phyloP scores from a whole-genome alignment of 2,113 vertebrate genomes.

The Trichomycterus rosablanca region DNA sequence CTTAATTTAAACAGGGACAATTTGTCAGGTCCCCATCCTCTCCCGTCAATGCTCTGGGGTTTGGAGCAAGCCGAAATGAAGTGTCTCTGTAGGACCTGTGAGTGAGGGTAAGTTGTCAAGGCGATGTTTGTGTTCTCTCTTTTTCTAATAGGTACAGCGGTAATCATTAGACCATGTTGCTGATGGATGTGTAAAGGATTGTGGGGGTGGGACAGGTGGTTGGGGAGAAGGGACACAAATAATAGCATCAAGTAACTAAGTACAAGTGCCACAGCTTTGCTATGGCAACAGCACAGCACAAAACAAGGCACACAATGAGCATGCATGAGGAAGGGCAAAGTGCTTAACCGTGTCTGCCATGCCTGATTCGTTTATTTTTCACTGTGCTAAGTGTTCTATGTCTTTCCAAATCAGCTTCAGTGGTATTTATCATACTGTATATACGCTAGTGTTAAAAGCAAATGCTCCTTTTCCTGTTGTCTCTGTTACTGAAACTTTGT shows the following conservation, averaged over 20 bases:
- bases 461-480: too few relatives aligned
- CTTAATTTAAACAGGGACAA: constrained; percentile 26
- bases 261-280: constrained; percentile 42
- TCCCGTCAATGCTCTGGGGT: constrained; percentile 1
- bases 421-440: constrained; percentile 15
- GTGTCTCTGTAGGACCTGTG: constrained; percentile 12
- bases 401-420: constrained; percentile 3
- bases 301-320: constrained; percentile 44
- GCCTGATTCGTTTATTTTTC: constrained; percentile 27
- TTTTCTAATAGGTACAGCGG: constrained; percentile 35
- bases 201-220: constrained; percentile 47
- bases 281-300: constrained; percentile 43
- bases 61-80: constrained; percentile 3
- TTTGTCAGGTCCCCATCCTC: constrained; percentile 14
- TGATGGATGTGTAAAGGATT: constrained; percentile 36
- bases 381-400: constrained; percentile 20
- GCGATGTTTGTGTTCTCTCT: constrained; percentile 44
- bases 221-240: constrained; percentile 39
- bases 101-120: constrained; percentile 37
- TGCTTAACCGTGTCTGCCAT: constrained; percentile 15
- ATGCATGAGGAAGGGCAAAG: constrained; percentile 25
- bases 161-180: constrained; percentile 52
- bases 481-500: background rate
- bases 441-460: too few relatives aligned
- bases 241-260: constrained; percentile 52